Evolutionary conservation across 2,888 invertebrate genomes (phyloP), one percentile per base, ranked within the genome.

Genomic region (Drosophila borealis): DNA sequence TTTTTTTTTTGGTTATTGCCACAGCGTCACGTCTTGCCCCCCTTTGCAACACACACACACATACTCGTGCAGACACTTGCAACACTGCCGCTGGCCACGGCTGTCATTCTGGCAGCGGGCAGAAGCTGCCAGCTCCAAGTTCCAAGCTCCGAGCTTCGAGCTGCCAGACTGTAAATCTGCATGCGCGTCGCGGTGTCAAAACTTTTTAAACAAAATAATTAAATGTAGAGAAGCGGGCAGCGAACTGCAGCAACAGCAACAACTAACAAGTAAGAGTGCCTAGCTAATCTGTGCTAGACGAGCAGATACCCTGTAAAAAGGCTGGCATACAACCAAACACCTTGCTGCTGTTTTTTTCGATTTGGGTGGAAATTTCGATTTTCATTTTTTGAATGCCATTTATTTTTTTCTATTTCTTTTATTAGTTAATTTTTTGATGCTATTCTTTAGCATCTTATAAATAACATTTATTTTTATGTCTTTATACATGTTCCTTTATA

Each of bases 161-260:
- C 64, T 63, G 64, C 37, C 69, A 70, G 82, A 70, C 72, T 76
- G 76, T 78, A 84, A 84, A 86, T 89, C 89, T 86, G 86, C 87
- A 86, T 86, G 89, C 85, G 89, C 88, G 84, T 81, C 78, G 70
- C 74, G 75, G 89, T 88, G 86, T 84, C 83, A 83, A 84, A 86
- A 87, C 81, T 89, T 89, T 87, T 78, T 84, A 83, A 83, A 89
- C 82, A 87, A 89, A 88, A 89, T 89, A 88, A 88, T 89, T 89
- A 88, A 89, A 89, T 84, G 78, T 89, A 37, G 73, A 81, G 81
- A 77, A 73, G 72, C 61, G 73, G 83, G 62, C 71, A 71, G 73
- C 71, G 48, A 54, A 14, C 42, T 50, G 34, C 60, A 60, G n/a
- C 33, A 34, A 53, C 46, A 41, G 50, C 65, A 39, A 3, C 39